These are phyloP conservation scores for Chelonus formosanus DNA, from an alignment of 2,888 invertebrate genomes.

Conservation along the genomic window DNA sequence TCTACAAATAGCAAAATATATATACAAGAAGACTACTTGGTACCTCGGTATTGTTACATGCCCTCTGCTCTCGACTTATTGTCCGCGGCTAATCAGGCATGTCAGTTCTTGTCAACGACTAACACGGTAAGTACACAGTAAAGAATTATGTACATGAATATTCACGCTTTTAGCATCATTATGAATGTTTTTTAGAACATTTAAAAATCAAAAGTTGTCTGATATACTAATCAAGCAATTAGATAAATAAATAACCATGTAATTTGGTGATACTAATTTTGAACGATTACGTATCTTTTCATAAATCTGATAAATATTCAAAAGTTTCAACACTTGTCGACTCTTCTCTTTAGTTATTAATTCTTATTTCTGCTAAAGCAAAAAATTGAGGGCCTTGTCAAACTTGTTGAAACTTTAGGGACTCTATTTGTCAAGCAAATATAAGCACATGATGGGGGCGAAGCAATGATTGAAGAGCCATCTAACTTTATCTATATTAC, in stretches of 20 bases:
- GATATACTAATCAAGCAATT: too few relatives aligned
- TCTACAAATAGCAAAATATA: conserved; percentile 22
- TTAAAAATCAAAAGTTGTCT: too few relatives aligned
- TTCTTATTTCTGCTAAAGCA: conserved; percentile 19
- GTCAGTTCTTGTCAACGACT: conserved; percentile 25
- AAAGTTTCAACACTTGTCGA: not conserved
- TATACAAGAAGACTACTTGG: conserved; percentile 39
- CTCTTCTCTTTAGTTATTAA: not conserved
- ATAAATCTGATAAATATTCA: too few relatives aligned
- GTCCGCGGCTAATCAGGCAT: conserved; percentile 51
- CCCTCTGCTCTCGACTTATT: conserved; percentile 44
- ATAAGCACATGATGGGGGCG: conserved; percentile 18
- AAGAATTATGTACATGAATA: not conserved
- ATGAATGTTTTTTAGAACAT: too few relatives aligned
- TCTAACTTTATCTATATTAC: conserved; percentile 39
- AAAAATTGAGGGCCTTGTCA: conserved; percentile 29
- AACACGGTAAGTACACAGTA: conserved; percentile 3
- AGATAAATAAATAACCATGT: too few relatives aligned
- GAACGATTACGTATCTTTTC: too few relatives aligned
- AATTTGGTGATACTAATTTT: too few relatives aligned
- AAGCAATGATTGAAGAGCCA: conserved; percentile 22
- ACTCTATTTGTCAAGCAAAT: conserved; percentile 38
- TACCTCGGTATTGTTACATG: conserved; percentile 46
- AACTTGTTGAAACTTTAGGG: conserved; percentile 38
- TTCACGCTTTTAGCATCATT: not conserved